Percentiles rank a stretch among this genome's conserved stretches.
phyloP scores from a whole-genome alignment of 1,140 invertebrate species.

The Tetramorium alpestre region DNA sequence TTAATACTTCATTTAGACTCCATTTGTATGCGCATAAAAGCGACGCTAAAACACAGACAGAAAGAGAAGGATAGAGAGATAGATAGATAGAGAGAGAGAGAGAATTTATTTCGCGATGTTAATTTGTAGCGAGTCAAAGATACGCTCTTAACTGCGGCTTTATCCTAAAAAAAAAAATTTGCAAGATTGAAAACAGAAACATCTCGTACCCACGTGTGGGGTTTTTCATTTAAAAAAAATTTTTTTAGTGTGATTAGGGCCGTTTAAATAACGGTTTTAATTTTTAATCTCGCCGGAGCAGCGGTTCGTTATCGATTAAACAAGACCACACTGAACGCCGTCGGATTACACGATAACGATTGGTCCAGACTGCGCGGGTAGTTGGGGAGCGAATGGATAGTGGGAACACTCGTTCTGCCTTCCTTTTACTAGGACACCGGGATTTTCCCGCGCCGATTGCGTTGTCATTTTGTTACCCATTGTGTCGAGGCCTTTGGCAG shows the following conservation, averaged over 20 bases:
- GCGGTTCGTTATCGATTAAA: slow-evolving; percentile 49
- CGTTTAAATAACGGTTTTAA: slow-evolving; percentile 43
- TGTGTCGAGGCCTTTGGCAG: slow-evolving; percentile 16
- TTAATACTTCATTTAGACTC: slow-evolving; percentile 21
- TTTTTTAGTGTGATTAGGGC: neutral
- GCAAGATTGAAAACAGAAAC: neutral
- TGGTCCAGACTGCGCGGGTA: slow-evolving; percentile 31
- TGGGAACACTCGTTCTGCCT: slow-evolving; percentile 32
- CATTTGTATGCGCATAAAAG: slow-evolving; percentile 30
- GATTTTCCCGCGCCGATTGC: slow-evolving; percentile 28
- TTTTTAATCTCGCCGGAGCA: slow-evolving; percentile 26
- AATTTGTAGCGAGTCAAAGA: neutral
- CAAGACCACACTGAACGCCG: slow-evolving; percentile 4
- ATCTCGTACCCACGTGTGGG: neutral
- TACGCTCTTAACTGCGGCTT: neutral
- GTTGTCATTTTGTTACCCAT: slow-evolving; percentile 49
- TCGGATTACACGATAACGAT: slow-evolving; percentile 57
- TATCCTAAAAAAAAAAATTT: neutral
- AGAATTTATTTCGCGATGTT: neutral
- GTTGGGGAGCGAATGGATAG: neutral
- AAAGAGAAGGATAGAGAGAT: neutral
- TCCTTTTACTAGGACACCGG: slow-evolving; percentile 16
- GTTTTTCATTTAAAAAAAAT: neutral
- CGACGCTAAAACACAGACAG: neutral
- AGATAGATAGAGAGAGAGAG: neutral